phyloP scores from a whole-genome alignment of 64 coral and sea anemone species.

The Porites australiensis region DNA sequence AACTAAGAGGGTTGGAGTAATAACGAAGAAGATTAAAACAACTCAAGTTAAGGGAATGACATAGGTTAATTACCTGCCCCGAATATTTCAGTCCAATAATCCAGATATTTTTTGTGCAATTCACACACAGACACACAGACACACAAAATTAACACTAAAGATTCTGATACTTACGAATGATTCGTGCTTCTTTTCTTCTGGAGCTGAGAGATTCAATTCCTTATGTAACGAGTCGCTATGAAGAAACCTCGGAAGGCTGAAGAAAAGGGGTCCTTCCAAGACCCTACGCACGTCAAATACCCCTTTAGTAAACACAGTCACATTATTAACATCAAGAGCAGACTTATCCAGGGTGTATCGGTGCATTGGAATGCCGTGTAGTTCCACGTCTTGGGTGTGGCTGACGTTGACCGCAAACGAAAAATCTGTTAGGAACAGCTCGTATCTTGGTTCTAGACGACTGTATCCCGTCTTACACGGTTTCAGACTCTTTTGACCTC shows the following conservation, averaged over 20 bases:
- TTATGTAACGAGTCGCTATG: constrained; percentile 5
- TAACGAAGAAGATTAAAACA: no score
- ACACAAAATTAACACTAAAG: no score
- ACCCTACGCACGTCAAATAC: constrained; percentile 41
- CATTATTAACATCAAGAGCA: constrained; percentile 52
- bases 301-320: constrained; percentile 40
- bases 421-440: neutral
- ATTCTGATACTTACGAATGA: constrained; percentile 19
- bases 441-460: neutral
- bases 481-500: neutral
- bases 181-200: neutral
- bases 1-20: no score
- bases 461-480: constrained; percentile 14
- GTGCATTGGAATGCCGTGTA: constrained; percentile 19
- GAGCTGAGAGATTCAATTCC: constrained; percentile 3
- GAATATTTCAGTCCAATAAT: no score
- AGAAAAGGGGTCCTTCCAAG: neutral
- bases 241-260: constrained; percentile 39
- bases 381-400: neutral
- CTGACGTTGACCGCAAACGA: neutral
- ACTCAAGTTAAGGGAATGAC: no score
- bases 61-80: no score
- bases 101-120: no score
- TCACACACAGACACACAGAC: no score
- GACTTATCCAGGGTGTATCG: neutral